Evolutionary conservation across 1,140 invertebrate species (phyloP), one percentile per base, ranked within the genome.

Genomic region (Amphibalanus amphitrite): DNA sequence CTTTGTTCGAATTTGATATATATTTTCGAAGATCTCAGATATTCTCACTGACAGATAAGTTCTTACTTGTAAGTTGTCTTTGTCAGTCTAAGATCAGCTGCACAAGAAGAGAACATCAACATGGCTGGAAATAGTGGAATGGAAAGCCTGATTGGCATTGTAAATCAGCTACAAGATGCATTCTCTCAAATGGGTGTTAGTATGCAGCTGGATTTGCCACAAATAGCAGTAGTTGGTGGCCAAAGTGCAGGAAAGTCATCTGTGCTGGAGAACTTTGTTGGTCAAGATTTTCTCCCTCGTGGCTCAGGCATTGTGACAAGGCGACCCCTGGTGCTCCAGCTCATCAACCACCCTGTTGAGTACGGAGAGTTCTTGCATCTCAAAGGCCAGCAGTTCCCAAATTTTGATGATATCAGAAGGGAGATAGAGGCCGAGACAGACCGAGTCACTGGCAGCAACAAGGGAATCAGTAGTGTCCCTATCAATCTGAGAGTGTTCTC

Each of bases 361-460:
- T 91, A 89, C 88, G 97, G 92, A 8, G 97, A 99, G 81, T 99
- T 99, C 85, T 83, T 99, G 30, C 97, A 99, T 82, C 93, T 91
- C 81, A 97, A 98, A 82, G 96, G 96, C 20, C 95, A 95, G 80
- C 97, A 97, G 79, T 98, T 97, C 80, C 84, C 86, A 4, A 94
- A 97, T 81, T 99, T 99, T 83, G 92, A 95, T 81, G 89, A 92
- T 79, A 94, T 99, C 38, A 89, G 97, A 26, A 87, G 86, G 76
- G 97, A 99, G 83, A 99, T 99, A 78, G 97, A 99, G 82, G 89
- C 86, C 72, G 97, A 99, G 84, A 99, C 97, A 29, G 97, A 99
- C 80, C 85, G 96, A 73, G 85, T 95, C 72, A 99, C 97, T 59
- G 97, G 97, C 70, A 87, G 87, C 76, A 99, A 99, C 81, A 99